These are phyloP conservation scores for Campoletis raptor DNA, from an alignment of 2,888 invertebrate genomes.

Conservation along the genomic window DNA sequence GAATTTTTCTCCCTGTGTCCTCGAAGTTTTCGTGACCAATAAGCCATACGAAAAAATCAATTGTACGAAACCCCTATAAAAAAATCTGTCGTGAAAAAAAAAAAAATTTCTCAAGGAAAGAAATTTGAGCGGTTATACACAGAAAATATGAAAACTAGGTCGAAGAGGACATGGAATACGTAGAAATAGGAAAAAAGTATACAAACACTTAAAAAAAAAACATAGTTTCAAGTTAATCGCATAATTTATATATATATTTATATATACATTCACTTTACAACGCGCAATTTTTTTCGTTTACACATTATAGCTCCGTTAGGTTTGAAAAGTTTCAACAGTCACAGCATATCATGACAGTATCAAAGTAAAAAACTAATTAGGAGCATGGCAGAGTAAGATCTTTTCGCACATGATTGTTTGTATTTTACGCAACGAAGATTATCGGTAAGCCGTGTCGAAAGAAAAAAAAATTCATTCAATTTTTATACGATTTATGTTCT, in stretches of 20 bases:
- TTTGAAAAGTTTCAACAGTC: slow-evolving; percentile 76
- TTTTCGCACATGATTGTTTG: slow-evolving; percentile 65
- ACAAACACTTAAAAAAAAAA: slow-evolving; percentile 5
- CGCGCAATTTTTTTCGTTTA: slow-evolving; percentile 78
- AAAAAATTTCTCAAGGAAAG: background rate
- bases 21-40: no score
- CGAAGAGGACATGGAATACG: background rate
- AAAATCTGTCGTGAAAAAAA: no score
- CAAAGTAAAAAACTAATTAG: slow-evolving; percentile 81
- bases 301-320: slow-evolving; percentile 78
- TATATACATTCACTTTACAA: slow-evolving; percentile 85
- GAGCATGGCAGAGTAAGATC: slow-evolving; percentile 62
- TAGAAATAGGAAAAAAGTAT: slow-evolving; percentile 6
- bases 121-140: background rate
- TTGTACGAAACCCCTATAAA: no score
- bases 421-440: slow-evolving; percentile 46
- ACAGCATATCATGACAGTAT: slow-evolving; percentile 78
- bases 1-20: no score
- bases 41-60: no score
- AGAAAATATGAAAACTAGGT: background rate
- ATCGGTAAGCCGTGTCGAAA: slow-evolving; percentile 40
- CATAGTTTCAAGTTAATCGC: slow-evolving; percentile 65
- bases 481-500: background rate
- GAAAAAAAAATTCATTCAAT: slow-evolving; percentile 1
- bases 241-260: slow-evolving; percentile 80